Conservation (phyloP, 2,797 vertebrate species). For the Sebastes dallii region DNA sequence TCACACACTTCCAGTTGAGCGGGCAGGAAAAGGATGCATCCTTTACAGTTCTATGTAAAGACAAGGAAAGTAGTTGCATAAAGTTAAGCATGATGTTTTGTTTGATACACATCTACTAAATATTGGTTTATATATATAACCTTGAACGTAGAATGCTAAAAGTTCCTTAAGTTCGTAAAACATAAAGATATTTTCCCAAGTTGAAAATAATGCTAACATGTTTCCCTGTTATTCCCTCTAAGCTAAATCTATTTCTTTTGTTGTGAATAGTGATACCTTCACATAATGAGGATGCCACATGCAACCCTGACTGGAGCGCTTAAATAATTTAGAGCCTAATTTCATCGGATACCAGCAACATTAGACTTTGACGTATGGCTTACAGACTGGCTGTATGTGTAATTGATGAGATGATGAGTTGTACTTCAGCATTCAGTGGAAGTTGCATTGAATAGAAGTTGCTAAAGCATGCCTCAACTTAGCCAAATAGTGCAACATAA, state of each 20-base stretch:
- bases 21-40: not conserved
- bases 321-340: conserved; percentile 80
- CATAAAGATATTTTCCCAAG: not conserved
- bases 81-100: not conserved
- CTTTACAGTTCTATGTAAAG: not conserved
- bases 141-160: fast-evolving
- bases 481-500: conserved; percentile 11
- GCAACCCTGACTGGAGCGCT: conserved; percentile 62
- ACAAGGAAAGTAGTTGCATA: not conserved
- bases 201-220: not conserved
- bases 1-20: conserved; percentile 10
- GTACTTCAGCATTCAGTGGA: conserved; percentile 47
- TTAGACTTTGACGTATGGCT: conserved; percentile 79
- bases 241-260: conserved; percentile 51
- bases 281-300: conserved; percentile 72
- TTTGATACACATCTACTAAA: not conserved
- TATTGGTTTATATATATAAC: not conserved
- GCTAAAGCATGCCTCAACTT: conserved; percentile 45
- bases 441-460: conserved; percentile 52
- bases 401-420: conserved; percentile 80
- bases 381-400: conserved; percentile 73
- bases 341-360: conserved; percentile 82
- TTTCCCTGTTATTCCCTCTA: conserved; percentile 14
- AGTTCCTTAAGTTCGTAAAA: not conserved
- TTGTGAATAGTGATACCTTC: conserved; percentile 54